These are phyloP conservation scores for Chiroxiphia lanceolata DNA, from an alignment of 2,797 vertebrate species.

Conservation along the genomic window DNA sequence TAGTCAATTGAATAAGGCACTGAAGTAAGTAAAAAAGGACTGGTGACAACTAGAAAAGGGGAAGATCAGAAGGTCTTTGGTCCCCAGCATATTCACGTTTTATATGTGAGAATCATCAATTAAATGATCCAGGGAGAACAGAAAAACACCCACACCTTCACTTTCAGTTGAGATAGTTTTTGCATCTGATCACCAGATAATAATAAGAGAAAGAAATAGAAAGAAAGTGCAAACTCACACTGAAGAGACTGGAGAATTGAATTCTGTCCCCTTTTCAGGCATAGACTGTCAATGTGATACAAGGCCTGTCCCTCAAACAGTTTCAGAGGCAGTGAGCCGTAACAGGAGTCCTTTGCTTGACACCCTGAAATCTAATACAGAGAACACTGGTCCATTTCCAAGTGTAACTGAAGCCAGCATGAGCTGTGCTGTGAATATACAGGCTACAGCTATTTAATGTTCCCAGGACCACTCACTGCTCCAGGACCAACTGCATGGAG, in stretches of 20 bases:
- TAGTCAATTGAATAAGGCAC: not conserved
- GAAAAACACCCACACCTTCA: not conserved
- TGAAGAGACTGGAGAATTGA: not conserved
- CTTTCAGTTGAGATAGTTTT: not conserved
- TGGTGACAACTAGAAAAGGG: not conserved
- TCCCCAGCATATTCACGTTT: not conserved
- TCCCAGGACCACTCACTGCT: not conserved
- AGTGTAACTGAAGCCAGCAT: not conserved
- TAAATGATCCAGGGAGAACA: not conserved
- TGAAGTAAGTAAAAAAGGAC: not conserved
- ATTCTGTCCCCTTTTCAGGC: not conserved
- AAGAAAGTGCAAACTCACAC: not conserved
- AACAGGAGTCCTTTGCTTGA: not conserved
- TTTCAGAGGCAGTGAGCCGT: not conserved
- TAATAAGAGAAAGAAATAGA: not conserved
- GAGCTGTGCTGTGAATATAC: not conserved
- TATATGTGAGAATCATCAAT: not conserved
- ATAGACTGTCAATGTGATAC: not conserved
- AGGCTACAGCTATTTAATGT: not conserved
- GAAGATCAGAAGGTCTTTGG: not conserved
- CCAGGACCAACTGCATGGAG: not conserved
- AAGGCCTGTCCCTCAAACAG: not conserved
- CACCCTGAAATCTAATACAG: not conserved
- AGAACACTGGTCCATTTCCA: not conserved
- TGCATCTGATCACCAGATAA: not conserved